These are phyloP conservation scores for Salvelinus namaycush DNA, from an alignment of 2,113 vertebrate species.

Conservation along the genomic window DNA sequence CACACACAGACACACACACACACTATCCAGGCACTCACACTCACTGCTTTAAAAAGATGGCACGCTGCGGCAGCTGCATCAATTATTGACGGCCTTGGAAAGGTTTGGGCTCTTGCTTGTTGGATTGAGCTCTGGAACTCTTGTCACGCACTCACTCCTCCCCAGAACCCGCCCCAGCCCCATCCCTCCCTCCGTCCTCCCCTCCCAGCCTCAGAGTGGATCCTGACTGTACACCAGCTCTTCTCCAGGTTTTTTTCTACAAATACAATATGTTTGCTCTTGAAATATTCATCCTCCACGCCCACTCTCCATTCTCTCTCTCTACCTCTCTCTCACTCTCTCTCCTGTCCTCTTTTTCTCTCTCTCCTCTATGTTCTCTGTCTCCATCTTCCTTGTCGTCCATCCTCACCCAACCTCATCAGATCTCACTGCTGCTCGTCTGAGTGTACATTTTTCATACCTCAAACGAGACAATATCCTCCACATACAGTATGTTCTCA, in stretches of 20 bases:
- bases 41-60: conserved; percentile 59
- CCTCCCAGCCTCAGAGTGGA: not conserved
- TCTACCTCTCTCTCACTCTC: not conserved
- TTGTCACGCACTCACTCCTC: conserved; percentile 58
- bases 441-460: not conserved
- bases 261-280: conserved; percentile 46
- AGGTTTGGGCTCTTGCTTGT: conserved; percentile 61
- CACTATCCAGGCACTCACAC: conserved; percentile 27
- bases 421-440: not conserved
- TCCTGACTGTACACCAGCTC: conserved; percentile 31
- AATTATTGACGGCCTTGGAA: conserved; percentile 72
- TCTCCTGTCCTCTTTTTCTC: not conserved
- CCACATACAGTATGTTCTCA: no score
- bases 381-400: not conserved
- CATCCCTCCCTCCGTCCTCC: conserved; percentile 25
- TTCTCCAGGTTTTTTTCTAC: conserved; percentile 41
- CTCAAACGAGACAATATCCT: no score
- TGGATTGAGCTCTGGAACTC: conserved; percentile 48
- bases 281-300: conserved; percentile 60
- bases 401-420: not conserved
- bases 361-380: not conserved
- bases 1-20: not conserved
- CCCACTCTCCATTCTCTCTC: not conserved
- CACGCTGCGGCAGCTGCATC: conserved; percentile 62
- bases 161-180: not conserved